Base-by-base conservation (phyloP, 1,140 invertebrate genomes). In the Camponotus pennsylvanicus region DNA sequence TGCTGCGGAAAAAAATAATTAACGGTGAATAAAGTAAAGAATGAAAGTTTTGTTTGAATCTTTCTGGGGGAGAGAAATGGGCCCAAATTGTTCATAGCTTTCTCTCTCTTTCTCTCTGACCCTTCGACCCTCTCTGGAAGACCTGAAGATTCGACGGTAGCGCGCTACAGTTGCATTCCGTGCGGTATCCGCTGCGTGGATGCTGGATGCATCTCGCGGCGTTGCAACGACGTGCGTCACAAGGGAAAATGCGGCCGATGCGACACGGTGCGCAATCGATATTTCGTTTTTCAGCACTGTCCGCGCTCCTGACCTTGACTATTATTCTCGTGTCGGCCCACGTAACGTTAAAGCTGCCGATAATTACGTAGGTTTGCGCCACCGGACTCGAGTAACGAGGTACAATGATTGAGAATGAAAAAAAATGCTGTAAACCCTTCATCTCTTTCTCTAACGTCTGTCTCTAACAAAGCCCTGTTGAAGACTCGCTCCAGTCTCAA, bases 271-370 rank as follows among this genome's bases (percentile, higher is more conserved):
- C 63, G 73, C 69, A 83, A 83, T 83, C 79, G 79, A 83, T 83
- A 83, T 83, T 83, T 83, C 79, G 79, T 83, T 83, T 83, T 83
- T 83, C 79, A 83, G 69, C 79, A 83, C 79, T 83, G 69, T 83
- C 69, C 79, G 79, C 79, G 79, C 79, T 83, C 69, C 55, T 71
- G 79, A 83, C 79, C 79, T 83, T 83, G 79, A 57, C 57, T 83
- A 83, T 83, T 83, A 83, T 83, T 83, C 79, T 83, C 79, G 69
- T 45, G 79, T 83, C 79, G 79, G 79, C 79, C 79, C 79, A 83
- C 79, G 79, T 83, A 83, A 83, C 69, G 57, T 83, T 80, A 73
- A 83, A 75, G 69, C 79, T 63, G 69, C 79, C 79, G 79, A 83
- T 83, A 83, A 83, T 83, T 83, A 83, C 69, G 79, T 61, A 70